phyloP scores from a whole-genome alignment of 2,113 vertebrate species.

The Brachionichthys hirsutus region DNA sequence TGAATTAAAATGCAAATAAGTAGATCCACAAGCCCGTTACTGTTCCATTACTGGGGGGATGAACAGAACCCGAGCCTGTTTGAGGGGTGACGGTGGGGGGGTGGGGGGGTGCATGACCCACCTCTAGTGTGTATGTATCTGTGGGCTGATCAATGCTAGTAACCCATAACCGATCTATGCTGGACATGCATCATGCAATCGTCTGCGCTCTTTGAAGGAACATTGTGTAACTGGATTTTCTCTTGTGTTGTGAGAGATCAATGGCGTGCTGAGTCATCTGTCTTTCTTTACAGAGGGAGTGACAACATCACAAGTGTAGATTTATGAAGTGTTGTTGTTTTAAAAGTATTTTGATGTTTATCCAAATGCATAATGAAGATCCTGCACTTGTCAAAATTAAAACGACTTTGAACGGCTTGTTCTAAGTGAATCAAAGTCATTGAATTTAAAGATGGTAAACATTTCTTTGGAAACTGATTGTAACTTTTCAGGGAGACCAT shows the following conservation, averaged over 20 bases:
- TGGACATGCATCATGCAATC: too few species aligned
- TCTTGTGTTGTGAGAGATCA: constrained; percentile 2
- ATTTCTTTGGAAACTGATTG: not conserved
- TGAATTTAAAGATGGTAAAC: not conserved
- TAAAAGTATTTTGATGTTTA: not conserved
- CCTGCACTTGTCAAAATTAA: not conserved
- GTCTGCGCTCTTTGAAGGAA: constrained; percentile 4
- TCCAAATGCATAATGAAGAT: too few species aligned
- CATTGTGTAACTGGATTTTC: constrained; percentile 28
- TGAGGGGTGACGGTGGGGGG: too few species aligned
- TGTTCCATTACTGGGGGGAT: not conserved
- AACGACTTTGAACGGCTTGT: not conserved
- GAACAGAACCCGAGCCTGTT: too few species aligned
- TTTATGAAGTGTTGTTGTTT: not conserved
- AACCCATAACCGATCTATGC: too few species aligned
- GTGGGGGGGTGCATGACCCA: too few species aligned
- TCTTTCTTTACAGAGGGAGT: constrained; percentile 43
- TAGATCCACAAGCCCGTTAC: not conserved
- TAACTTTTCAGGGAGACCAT: not conserved
- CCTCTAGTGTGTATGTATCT: too few species aligned
- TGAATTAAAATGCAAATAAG: not conserved
- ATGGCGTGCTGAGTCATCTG: constrained; percentile 58
- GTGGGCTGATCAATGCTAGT: too few species aligned
- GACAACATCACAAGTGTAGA: constrained; percentile 16
- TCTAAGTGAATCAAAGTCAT: not conserved